These are phyloP conservation scores for Panthera tigris DNA, from an alignment of 2,113 vertebrate species.

Conservation along the genomic window DNA sequence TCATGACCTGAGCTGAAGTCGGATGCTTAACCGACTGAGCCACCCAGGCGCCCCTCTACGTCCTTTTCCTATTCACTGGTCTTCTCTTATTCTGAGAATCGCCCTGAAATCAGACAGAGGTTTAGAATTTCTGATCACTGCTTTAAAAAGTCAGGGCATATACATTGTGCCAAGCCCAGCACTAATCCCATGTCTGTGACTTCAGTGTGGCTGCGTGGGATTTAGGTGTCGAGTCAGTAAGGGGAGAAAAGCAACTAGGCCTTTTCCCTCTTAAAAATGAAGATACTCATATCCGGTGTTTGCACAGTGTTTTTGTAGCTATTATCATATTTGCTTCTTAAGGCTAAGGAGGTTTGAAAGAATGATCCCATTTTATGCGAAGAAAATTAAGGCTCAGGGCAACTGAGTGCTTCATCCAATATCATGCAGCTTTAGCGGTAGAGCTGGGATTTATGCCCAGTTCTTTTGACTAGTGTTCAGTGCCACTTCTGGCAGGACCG, in stretches of 20 bases:
- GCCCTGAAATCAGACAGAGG: not conserved
- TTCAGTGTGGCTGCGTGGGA: not conserved
- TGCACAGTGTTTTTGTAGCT: not conserved
- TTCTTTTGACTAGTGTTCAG: not conserved
- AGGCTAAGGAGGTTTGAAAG: not conserved
- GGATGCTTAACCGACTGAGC: no score
- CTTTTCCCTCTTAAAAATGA: not conserved
- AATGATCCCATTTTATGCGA: not conserved
- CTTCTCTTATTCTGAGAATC: slow-evolving; percentile 35
- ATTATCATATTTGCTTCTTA: not conserved
- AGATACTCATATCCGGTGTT: not conserved
- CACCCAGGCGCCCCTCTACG: not conserved
- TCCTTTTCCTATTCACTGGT: not conserved
- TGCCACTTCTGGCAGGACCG: not conserved
- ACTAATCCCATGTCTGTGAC: not conserved
- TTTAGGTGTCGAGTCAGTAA: not conserved
- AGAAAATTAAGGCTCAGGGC: not conserved
- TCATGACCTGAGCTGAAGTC: no score
- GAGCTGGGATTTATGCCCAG: not conserved
- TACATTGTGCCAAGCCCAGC: not conserved
- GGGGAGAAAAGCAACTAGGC: not conserved
- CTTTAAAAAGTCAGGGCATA: not conserved
- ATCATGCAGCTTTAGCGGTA: not conserved
- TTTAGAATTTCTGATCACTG: not conserved
- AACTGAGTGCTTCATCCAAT: not conserved